Evolutionary conservation across 2,888 invertebrate genomes (phyloP).

Genomic region (Omphaloscelis lunosa): DNA sequence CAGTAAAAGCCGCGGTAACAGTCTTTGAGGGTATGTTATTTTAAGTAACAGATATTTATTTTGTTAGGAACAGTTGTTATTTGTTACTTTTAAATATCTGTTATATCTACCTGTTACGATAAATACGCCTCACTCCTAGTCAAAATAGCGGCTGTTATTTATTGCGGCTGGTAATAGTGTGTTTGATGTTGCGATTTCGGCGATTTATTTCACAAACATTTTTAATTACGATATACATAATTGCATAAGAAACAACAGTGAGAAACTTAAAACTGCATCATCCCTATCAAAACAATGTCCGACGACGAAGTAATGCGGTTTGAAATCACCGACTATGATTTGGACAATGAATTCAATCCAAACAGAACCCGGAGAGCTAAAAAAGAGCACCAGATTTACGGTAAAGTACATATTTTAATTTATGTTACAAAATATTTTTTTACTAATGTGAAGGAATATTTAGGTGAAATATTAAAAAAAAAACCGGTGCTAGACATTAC

Average conservation of each 20-base stretch:
- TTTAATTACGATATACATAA: not conserved
- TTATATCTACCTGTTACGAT: no score
- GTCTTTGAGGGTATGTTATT: no score
- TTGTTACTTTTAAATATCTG: no score
- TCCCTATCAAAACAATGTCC: slow-evolving; percentile 88
- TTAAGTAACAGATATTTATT: no score
- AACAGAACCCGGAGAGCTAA: slow-evolving; percentile 93
- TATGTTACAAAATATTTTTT: not conserved
- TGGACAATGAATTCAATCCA: slow-evolving; percentile 97
- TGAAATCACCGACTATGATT: slow-evolving; percentile 98
- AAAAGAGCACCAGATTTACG: slow-evolving; percentile 98
- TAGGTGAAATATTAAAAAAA: not conserved
- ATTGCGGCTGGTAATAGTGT: no score
- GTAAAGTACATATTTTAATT: slow-evolving; percentile 88
- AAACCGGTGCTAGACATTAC: not conserved
- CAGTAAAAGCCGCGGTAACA: no score
- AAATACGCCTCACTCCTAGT: no score
- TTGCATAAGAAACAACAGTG: not conserved
- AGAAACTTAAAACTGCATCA: not conserved
- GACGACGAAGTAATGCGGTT: slow-evolving; percentile 98
- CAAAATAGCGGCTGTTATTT: not conserved
- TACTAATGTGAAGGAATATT: not conserved
- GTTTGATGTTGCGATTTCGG: not conserved
- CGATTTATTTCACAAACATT: not conserved
- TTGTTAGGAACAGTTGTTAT: no score